Base-by-base conservation (phyloP, 2,113 vertebrate species). In the Bujurquina vittata region DNA sequence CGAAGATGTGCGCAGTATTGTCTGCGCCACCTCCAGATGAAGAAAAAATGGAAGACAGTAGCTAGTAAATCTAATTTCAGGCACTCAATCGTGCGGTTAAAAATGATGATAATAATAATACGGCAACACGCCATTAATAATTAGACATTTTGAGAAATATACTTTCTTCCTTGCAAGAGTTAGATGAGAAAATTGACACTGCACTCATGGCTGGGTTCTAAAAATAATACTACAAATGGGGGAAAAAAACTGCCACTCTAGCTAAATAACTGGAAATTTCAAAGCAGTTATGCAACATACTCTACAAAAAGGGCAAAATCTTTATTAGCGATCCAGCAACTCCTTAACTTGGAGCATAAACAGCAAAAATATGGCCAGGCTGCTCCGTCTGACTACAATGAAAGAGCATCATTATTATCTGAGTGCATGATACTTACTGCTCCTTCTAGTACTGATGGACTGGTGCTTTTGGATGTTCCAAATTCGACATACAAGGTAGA, bases 91-190 rank as follows among this genome's bases (percentile, higher is more conserved):
- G 18, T 54, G 26, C 49, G 67, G 46, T 54, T 72, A 72, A 52
- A 54, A 26, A n/a, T 31, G 46, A 11, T 6, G 18, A 72, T 33
- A 54, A 72, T 72, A 72, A 72, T n/a, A 54, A 72, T 72, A 54
- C 4, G 31, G 23, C 26, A 33, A 72, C 46, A 72, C 10, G 4
- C 17, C 67, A n/a, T 14, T 72, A 54, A 52, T 0, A 20, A 54
- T 74, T 40, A 4, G 35, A 63, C 18, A 10, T 62, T 65, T 33
- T 56, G 2, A 26, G 8, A 11, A 52, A 14, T 46, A 3, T 18
- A 17, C 33, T 59, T 14, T 35, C 67, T 60, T n/a, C 18, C 33
- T 18, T 35, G 26, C n/a, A 7, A 46, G 22, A 43, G 23, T 79
- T 33, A 49, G 49, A 63, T 57, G 49, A 26, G 23, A 75, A 56